Conservation (phyloP, 2,113 vertebrate genomes). For the Myrmophylax atrothorax region DNA sequence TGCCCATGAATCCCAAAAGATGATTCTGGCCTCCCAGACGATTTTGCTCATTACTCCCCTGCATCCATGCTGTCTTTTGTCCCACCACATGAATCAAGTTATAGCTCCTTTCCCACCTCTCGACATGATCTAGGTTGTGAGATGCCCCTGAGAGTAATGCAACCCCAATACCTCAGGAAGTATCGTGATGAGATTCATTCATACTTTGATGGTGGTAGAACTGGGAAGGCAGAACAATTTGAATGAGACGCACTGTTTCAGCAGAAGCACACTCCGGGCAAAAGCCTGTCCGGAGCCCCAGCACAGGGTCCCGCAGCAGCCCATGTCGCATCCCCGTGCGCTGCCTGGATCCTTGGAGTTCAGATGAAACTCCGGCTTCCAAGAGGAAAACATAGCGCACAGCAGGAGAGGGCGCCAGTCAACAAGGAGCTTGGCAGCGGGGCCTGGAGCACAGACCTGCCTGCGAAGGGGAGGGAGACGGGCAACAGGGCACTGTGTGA, state of each 20-base stretch:
- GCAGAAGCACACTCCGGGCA: background rate
- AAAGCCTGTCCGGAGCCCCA: background rate
- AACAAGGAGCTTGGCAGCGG: background rate
- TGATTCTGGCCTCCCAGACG: background rate
- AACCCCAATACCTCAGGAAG: background rate
- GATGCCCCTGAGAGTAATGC: too few species aligned
- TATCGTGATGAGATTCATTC: fast-evolving
- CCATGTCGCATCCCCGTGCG: fast-evolving
- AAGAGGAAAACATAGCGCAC: background rate
- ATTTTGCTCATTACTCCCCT: background rate
- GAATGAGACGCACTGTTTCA: fast-evolving
- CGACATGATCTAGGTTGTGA: fast-evolving
- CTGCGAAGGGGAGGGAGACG: background rate
- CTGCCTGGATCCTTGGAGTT: background rate
- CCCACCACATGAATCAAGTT: background rate
- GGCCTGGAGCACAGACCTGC: too few species aligned
- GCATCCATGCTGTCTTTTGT: background rate
- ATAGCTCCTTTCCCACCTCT: background rate
- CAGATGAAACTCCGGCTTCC: fast-evolving
- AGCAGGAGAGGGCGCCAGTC: conserved; percentile 31
- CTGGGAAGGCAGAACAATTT: fast-evolving
- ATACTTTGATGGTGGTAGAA: background rate
- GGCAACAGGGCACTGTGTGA: background rate
- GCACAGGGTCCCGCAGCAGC: background rate
- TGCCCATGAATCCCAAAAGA: background rate